These are phyloP conservation scores for Struthio camelus DNA, from an alignment of 2,113 vertebrate species.

Conservation along the genomic window DNA sequence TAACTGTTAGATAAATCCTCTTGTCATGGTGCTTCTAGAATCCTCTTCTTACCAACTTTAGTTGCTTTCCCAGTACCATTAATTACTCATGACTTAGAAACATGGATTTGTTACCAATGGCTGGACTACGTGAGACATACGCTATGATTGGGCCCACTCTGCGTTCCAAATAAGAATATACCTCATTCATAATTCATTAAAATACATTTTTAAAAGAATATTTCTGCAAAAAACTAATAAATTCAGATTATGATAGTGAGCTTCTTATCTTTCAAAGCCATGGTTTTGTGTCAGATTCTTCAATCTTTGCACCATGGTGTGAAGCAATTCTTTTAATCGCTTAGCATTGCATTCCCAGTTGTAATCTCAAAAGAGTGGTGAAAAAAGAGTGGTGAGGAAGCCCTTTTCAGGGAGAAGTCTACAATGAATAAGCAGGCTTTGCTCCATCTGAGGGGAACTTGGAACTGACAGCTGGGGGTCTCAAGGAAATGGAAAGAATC, in stretches of 20 bases:
- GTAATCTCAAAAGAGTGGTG: not conserved
- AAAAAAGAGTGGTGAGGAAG: conserved; percentile 12
- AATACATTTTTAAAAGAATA: not conserved
- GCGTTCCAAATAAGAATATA: not conserved
- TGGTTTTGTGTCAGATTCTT: not conserved
- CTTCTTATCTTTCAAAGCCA: not conserved
- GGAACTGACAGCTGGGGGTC: not conserved
- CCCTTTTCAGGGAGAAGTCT: not conserved
- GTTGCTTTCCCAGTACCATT: not conserved
- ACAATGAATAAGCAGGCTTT: not conserved
- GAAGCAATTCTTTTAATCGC: not conserved
- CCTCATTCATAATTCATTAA: not conserved
- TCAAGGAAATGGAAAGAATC: not conserved
- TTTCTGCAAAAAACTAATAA: not conserved
- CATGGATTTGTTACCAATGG: not conserved
- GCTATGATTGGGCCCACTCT: accelerated
- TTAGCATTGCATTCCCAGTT: not conserved
- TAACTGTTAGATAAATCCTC: not conserved
- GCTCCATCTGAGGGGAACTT: not conserved
- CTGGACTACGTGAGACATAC: not conserved
- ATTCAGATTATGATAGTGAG: not conserved
- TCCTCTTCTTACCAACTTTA: not conserved
- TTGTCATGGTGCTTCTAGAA: not conserved
- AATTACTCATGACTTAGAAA: not conserved
- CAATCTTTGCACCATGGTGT: not conserved